A percentile compares a stretch with the other conserved stretches of the same genome.
These are phyloP conservation scores for Pheosia gnoma DNA, from an alignment of 2,888 invertebrate species.

Conservation along the genomic window DNA sequence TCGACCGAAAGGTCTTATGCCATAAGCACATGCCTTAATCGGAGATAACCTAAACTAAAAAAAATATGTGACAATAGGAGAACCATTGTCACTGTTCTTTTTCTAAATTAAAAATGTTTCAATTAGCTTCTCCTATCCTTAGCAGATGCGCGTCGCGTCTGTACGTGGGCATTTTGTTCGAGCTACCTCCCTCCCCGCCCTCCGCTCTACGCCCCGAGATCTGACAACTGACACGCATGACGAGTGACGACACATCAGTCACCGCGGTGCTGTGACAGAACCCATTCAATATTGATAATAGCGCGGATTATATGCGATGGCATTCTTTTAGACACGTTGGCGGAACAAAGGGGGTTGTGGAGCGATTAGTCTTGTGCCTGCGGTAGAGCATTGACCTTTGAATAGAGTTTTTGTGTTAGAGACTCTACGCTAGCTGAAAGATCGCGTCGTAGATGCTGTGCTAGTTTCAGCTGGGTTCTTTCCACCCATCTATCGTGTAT, in stretches of 20 bases:
- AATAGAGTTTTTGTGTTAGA: background rate
- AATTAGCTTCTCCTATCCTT: background rate
- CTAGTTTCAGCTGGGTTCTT: too few relatives aligned
- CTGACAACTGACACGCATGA: conserved; percentile 32
- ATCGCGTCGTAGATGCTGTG: background rate
- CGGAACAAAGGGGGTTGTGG: conserved; percentile 3
- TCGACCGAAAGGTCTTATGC: too few relatives aligned
- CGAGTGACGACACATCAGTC: conserved; percentile 23
- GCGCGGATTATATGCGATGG: conserved; percentile 1
- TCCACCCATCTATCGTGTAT: too few relatives aligned
- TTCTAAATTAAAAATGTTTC: background rate
- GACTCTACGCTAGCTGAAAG: background rate
- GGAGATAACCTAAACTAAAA: too few relatives aligned
- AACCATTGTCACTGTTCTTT: too few relatives aligned
- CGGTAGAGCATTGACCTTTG: background rate
- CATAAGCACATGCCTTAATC: too few relatives aligned
- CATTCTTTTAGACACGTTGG: conserved; percentile 1
- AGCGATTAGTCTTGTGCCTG: background rate
- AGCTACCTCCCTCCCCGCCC: background rate
- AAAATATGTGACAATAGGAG: too few relatives aligned
- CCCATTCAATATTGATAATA: conserved; percentile 8
- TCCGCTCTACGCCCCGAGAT: background rate
- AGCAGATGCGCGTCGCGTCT: background rate
- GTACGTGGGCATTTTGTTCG: conserved; percentile 13
- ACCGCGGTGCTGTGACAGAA: background rate